Conservation (phyloP, 1,140 invertebrate genomes). For the Drosophila arawakana region DNA sequence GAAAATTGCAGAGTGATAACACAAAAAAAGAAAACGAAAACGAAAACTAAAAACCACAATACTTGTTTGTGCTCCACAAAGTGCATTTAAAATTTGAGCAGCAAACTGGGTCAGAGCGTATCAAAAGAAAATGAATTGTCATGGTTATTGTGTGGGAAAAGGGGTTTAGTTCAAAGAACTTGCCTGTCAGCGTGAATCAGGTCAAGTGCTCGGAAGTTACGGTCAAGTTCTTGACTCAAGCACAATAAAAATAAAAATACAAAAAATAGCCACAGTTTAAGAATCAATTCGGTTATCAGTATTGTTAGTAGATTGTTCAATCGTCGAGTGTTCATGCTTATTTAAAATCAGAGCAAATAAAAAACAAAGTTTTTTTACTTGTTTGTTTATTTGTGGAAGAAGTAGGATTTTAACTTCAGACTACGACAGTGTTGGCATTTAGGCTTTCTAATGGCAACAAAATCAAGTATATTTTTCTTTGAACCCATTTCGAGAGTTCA, state of each 20-base stretch:
- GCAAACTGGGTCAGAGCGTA: conserved; percentile 1
- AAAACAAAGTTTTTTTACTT: not conserved
- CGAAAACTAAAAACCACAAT: conserved; percentile 24
- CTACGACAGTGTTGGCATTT: too few species aligned
- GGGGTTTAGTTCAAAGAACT: conserved; percentile 20
- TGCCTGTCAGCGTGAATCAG: conserved; percentile 12
- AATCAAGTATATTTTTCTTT: too few species aligned
- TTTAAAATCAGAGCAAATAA: conserved; percentile 1
- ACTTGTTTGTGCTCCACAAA: conserved; percentile 43
- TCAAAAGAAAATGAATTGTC: conserved; percentile 25
- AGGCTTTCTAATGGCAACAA: too few species aligned
- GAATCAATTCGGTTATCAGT: conserved; percentile 14
- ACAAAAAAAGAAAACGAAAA: conserved; percentile 8
- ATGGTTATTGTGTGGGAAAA: conserved; percentile 11
- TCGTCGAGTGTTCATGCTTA: not conserved
- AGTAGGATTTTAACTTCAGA: not conserved
- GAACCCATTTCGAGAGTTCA: too few species aligned
- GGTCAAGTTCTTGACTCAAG: conserved; percentile 19
- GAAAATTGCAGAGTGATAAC: conserved; percentile 22
- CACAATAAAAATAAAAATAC: not conserved
- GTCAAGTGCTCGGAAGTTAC: conserved; percentile 33
- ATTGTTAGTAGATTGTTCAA: conserved; percentile 1
- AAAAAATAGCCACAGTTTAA: not conserved
- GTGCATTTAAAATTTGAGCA: conserved; percentile 53
- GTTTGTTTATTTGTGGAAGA: not conserved